Percentiles rank a stretch among this genome's conserved stretches.
phyloP scores from a whole-genome alignment of 1,140 invertebrate species.

The Magallana gigas region DNA sequence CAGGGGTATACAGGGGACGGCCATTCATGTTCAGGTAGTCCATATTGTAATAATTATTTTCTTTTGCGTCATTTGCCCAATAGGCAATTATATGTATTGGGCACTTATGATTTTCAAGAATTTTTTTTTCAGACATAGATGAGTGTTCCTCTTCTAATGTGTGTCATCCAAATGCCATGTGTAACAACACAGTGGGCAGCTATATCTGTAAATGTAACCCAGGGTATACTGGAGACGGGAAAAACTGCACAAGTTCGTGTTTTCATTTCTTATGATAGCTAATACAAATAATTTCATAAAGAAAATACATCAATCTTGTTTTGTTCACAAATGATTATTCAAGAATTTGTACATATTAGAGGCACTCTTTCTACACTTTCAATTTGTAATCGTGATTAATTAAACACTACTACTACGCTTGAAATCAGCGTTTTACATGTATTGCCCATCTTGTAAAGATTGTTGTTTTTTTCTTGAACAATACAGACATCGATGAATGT shows the following conservation, averaged over 20 bases:
- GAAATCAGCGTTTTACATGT: no score
- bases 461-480: neutral
- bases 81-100: no score
- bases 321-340: no score
- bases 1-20: constrained; percentile 38
- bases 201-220: constrained; percentile 45
- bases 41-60: neutral
- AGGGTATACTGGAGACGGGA: constrained; percentile 6
- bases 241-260: neutral
- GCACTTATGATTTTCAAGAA: neutral
- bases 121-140: neutral
- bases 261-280: no score
- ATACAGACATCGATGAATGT: constrained; percentile 56
- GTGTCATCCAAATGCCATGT: constrained; percentile 41
- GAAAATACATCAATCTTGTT: no score
- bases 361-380: no score
- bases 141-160: constrained; percentile 16
- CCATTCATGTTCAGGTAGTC: constrained; percentile 24
- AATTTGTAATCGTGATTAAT: no score
- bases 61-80: neutral
- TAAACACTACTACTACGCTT: no score
- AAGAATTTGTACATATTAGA: no score
- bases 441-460: no score
- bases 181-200: constrained; percentile 39
- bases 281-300: no score